Evolutionary conservation across 2,888 invertebrate species (phyloP).

Genomic region (Notodonta dromedarius): DNA sequence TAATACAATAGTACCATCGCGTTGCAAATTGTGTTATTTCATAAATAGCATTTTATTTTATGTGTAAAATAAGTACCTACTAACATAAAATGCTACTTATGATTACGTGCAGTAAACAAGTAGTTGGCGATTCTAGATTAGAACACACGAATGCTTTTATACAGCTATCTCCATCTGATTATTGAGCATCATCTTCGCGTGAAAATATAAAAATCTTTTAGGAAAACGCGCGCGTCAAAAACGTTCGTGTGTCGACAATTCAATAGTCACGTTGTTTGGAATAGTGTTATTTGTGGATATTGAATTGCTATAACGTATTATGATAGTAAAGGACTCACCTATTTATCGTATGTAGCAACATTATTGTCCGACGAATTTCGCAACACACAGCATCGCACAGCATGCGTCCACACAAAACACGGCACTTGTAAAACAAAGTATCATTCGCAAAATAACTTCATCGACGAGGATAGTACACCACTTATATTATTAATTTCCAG

Average conservation of each 20-base stretch:
- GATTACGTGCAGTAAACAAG: conserved; percentile 33
- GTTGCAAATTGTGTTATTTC: conserved; percentile 52
- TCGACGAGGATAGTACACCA: conserved; percentile 81
- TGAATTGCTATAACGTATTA: conserved; percentile 15
- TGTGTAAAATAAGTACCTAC: conserved; percentile 27
- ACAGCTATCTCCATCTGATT: conserved; percentile 10
- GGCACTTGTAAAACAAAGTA: conserved; percentile 78
- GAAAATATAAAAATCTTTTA: conserved; percentile 12
- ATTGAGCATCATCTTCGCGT: conserved; percentile 8
- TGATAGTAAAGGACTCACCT: conserved; percentile 51
- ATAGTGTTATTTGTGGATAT: conserved; percentile 15
- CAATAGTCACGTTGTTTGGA: conserved; percentile 15
- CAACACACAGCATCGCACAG: conserved; percentile 69
- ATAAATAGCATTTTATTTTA: conserved; percentile 52
- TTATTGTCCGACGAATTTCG: conserved; percentile 54
- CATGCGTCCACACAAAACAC: conserved; percentile 77
- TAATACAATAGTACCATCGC: conserved; percentile 49
- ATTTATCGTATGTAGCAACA: conserved; percentile 45
- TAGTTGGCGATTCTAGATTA: conserved; percentile 19
- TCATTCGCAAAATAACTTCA: conserved; percentile 84
- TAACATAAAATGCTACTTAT: conserved; percentile 48
- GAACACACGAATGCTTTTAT: conserved; percentile 25
- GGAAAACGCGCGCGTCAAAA: conserved; percentile 14
- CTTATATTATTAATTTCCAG: conserved; percentile 83
- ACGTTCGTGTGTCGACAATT: conserved; percentile 19